Base-by-base conservation (phyloP, 2,113 vertebrate genomes). In the Vireo altiloquus region DNA sequence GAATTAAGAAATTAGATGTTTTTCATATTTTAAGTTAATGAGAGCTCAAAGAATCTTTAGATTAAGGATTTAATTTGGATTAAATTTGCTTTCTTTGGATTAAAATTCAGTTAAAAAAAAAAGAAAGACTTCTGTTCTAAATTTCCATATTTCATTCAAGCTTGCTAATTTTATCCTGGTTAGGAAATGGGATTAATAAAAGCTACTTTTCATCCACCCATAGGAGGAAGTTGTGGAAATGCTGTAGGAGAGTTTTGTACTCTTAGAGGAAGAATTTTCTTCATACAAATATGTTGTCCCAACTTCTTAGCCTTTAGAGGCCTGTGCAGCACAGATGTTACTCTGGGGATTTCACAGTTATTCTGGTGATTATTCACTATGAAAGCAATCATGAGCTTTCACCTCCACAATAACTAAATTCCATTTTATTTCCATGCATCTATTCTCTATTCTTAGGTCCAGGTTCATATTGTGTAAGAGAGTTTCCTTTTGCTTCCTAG, bases 121-220 rank as follows among this genome's bases (percentile, higher is more conserved):
- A 57, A 66, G 66, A 82, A 89, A 93, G 17, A 13, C 75, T 84
- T 89, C 81, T 95, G 89, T 87, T 94, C 57, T 69, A 52, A 77
- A 92, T 95, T 82, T 89, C 57, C 78, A 72, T 92, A 59, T 92
- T 94, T 94, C 81, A 85, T 81, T 87, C 68, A 72, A 91, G 74
- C 33, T 68, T 76, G 75, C 70, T 96, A 93, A 94, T 92, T 95
- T 96, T 94, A 71, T 91, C 71, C 50, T 87, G 81, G 54, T 80
- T 90, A 82, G 95, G 94, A 95, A 95, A 74, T 85, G 53, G 89
- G 42, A 87, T 96, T 94, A 94, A 94, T 95, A 94, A 95, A 94
- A 95, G 7, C 52, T 85, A 61, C 91, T 96, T 96, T 94, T 96
- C 94, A 96, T 94, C 90, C 91, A 89, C 81, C 92, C 94, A 89